Base-by-base conservation (phyloP, 2,797 vertebrate genomes). In the Hydrophis major region DNA sequence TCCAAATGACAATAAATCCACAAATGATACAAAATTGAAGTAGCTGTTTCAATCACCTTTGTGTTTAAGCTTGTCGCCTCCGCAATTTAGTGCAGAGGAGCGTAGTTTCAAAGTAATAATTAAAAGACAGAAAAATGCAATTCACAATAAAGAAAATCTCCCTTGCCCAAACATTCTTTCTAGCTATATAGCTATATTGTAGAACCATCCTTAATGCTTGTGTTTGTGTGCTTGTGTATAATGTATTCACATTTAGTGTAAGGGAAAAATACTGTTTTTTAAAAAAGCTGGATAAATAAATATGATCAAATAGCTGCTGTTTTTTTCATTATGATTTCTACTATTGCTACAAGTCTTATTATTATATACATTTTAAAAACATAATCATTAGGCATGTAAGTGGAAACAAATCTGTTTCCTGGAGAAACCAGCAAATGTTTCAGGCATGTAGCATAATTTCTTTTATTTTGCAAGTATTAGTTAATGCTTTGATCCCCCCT, bases 401-500 rank as follows among this genome's bases (percentile, higher is more conserved):
- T 37, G 28, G 92, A 55, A 93, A 66, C 89, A 89, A 1, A 3
- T 16, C 91, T 93, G 94, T 94, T 94, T 96, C 95, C 93, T 96
- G 93, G 92, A 92, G 92, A 96, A 89, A 93, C 78, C 0, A 94
- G 66, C 86, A 56, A 92, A 86, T 59, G 18, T 28, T 97, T 95
- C 89, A 94, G 92, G 83, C 90, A 89, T 95, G 93, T 90, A 93
- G 92, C 16, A 93, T 93, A 27, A 94, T 96, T 95, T 96, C 91
- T 95, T 91, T 92, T 94, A 78, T 78, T 96, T 92, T 86, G 60
- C 89, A 96, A 94, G 93, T 94, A 94, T 6, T 74, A 56, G 53
- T 89, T 61, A 95, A 94, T 92, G 88, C 94, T 95, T 96, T 94
- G 95, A 94, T 96, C 93, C 88, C 53, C 25, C 20, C 92, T 61